Evolutionary conservation across 53 echinoderm and acorn worm genomes (phyloP), one percentile per base, ranked within the genome.

Genomic region (Antedon mediterranea): DNA sequence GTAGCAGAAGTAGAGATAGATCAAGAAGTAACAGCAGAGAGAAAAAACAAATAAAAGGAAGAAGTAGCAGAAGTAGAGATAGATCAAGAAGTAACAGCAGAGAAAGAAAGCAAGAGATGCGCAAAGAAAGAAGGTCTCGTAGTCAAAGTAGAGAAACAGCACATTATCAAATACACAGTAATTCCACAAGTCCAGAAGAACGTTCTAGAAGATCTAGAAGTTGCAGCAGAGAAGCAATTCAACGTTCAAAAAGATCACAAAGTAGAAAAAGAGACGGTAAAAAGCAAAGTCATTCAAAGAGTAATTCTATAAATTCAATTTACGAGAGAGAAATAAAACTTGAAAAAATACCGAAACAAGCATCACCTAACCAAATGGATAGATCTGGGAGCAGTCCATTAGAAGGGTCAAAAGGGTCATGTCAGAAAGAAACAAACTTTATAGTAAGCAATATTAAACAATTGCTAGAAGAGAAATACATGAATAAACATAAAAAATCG

Each of bases 1-100:
- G 82, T 1, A 83, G 79, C 31, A 81, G 73, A 70, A 85, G 78
- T 74, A 37, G 14, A 3, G 29, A 23, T 32, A 76, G 33, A 29
- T 71, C 72, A 34, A 82, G 33, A 11, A 37, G 37, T 37, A 37
- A 11, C 37, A 37, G 37, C 11, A 37, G 37, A 11, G 37, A 37
- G 11, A 37, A 11, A 37, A 37, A 6, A 6, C 37, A 11, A 11
- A 37, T 37, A 37, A 4, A 37, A n/a, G n/a, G n/a, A 37, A 11
- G 4, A 11, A 37, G 37, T 37, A 37, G n/a, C n/a, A n/a, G n/a
- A n/a, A n/a, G n/a, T n/a, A n/a, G n/a, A n/a, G n/a, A n/a, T 37
- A 37, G 37, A 37, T 37, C 37, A 11, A 4, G 37, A 4, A 37
- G 37, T 37, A 37, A 37, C 9, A 57, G 57, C 57, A 8, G 23